Evolutionary conservation across 2,888 invertebrate species (phyloP).

Genomic region (Gasteruption jaculator): DNA sequence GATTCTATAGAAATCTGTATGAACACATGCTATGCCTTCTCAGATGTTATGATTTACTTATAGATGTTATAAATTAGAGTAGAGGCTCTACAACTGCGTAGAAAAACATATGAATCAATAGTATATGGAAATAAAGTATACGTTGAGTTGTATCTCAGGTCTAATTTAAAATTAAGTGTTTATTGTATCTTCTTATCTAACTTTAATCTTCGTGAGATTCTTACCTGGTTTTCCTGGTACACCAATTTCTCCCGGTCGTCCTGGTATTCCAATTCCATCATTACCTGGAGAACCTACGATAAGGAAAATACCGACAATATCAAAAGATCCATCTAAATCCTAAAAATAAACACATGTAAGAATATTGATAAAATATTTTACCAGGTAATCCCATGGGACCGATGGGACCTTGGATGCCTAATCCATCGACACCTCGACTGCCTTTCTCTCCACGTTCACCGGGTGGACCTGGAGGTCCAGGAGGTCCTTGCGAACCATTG

Average conservation of each 20-base stretch:
- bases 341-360: background rate
- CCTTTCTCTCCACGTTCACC: slow-evolving; percentile 74
- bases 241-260: slow-evolving; percentile 73
- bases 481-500: slow-evolving; percentile 59
- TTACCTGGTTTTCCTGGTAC: slow-evolving; percentile 70
- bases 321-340: background rate
- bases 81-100: slow-evolving; percentile 47
- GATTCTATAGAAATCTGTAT: too few relatives aligned
- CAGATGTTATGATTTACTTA: too few relatives aligned
- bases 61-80: too few relatives aligned
- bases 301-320: slow-evolving; percentile 7
- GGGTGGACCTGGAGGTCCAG: slow-evolving; percentile 59
- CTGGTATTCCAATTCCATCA: slow-evolving; percentile 61
- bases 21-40: too few relatives aligned
- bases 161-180: too few relatives aligned
- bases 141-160: slow-evolving; percentile 2
- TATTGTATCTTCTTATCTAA: too few relatives aligned
- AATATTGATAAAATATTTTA: slow-evolving; percentile 35
- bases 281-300: slow-evolving; percentile 63
- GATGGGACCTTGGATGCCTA: slow-evolving; percentile 69
- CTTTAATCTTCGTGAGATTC: background rate
- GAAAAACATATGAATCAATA: slow-evolving; percentile 12
- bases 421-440: slow-evolving; percentile 66
- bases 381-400: slow-evolving; percentile 70
- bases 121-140: slow-evolving; percentile 15